Conservation (phyloP, 35 echinoderm and acorn worm species). For the Heliocidaris erythrogramma region DNA sequence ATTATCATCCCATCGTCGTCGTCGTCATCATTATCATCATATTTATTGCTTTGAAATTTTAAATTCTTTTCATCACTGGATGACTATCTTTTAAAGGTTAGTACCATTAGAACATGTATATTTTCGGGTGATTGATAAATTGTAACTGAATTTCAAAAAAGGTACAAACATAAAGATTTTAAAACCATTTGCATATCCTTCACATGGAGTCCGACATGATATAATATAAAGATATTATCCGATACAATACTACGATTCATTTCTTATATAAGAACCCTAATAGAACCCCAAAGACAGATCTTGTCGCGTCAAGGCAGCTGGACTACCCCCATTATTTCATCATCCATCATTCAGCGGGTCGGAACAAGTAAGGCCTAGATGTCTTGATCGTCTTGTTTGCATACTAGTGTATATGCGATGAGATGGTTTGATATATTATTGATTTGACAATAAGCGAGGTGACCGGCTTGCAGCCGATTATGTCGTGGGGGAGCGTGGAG, state of each 20-base stretch:
- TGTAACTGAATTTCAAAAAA: no score
- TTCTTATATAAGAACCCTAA: neutral
- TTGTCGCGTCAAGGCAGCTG: neutral
- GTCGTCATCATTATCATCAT: neutral
- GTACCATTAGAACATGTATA: no score
- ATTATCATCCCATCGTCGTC: constrained; percentile 20
- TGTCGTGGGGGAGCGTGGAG: neutral
- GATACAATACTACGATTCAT: neutral
- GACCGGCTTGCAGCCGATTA: neutral
- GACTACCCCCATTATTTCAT: neutral
- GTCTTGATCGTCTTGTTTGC: neutral
- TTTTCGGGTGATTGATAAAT: no score
- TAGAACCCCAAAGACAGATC: neutral
- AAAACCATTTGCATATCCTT: neutral
- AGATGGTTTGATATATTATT: neutral
- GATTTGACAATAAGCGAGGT: neutral
- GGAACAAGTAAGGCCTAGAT: neutral
- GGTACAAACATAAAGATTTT: neutral
- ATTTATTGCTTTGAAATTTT: neutral
- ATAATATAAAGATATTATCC: neutral
- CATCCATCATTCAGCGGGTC: neutral
- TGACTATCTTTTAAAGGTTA: no score
- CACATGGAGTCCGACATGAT: neutral
- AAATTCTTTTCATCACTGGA: no score
- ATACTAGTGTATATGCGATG: neutral